Conservation (phyloP, 1,140 invertebrate species). For the Meloidogyne chitwoodi region DNA sequence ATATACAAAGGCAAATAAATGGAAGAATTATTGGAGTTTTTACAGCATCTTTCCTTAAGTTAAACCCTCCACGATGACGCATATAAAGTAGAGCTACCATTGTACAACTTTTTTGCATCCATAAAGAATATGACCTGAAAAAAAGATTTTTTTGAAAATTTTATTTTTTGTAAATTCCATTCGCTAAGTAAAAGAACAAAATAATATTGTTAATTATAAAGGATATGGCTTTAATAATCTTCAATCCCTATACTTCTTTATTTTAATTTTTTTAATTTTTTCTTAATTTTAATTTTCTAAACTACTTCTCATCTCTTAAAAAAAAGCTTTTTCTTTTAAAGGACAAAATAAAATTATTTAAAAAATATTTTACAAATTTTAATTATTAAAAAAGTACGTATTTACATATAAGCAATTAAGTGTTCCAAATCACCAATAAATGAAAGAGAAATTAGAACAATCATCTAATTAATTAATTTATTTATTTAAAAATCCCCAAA, state of each 20-base stretch:
- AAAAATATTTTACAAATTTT: not conserved
- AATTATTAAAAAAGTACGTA: constrained; percentile 34
- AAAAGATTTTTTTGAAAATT: not conserved
- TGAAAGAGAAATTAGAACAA: constrained; percentile 39
- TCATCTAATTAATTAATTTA: constrained; percentile 19
- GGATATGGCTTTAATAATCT: too few species aligned
- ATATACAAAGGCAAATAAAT: constrained; percentile 33
- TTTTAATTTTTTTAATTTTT: too few species aligned
- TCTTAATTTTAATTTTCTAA: too few species aligned
- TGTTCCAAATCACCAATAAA: constrained; percentile 55
- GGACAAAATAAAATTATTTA: too few species aligned
- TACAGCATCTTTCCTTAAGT: constrained; percentile 29
- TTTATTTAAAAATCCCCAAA: constrained; percentile 21
- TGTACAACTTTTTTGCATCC: constrained; percentile 24
- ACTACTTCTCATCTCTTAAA: too few species aligned
- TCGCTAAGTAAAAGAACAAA: too few species aligned
- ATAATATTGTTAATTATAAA: too few species aligned
- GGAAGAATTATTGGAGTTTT: constrained; percentile 34
- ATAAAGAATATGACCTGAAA: constrained; percentile 23
- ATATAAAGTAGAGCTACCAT: constrained; percentile 35
- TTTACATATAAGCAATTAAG: constrained; percentile 50
- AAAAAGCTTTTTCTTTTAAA: too few species aligned
- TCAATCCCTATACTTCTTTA: too few species aligned
- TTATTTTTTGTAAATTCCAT: too few species aligned
- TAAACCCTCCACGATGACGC: constrained; percentile 1